Base-by-base conservation (phyloP, 2,888 invertebrate species). In the Synergus umbraculus region DNA sequence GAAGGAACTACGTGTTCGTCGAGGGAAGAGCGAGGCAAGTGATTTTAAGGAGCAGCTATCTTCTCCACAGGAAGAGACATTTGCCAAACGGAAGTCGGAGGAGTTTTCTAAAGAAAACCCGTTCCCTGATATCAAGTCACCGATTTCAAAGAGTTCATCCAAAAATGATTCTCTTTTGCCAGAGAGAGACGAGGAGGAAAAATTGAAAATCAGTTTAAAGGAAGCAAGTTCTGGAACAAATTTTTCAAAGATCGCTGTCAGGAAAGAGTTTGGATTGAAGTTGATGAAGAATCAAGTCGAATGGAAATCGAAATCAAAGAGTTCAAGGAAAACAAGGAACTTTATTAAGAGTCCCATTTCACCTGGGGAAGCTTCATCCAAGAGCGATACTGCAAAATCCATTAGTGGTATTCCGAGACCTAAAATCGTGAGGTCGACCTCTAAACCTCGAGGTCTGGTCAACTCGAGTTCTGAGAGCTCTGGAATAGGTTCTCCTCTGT, bases 381-480 rank as follows among this genome's bases (percentile, higher is more conserved):
- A 66, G 18, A 15, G n/a, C 41, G 2, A 73, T 8, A 22, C 18
- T 46, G 73, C 10, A 58, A 79, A 81, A 60, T 78, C 66, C 4
- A 80, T 69, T 41, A 90, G 87, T 79, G 82, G 87, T 54, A 90
- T 90, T 76, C 90, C 90, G 0, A 87, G 83, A 78, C 82, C 82
- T 0, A 89, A 80, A 78, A 78, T 84, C 54, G 81, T 81, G 9
- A 78, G 79, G 63, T 85, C 85, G 7, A 82, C 76, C 8, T 85
- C 86, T 9, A 46, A 49, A 69, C 37, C 78, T 46, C 83, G 85
- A 18, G 86, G 87, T 12, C 64, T 90, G 37, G 89, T 87, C 67
- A 90, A 88, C 81, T 90, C 90, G 5, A 90, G 90, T 58, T 90
- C 90, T 2, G 90, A 90, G 77, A 90, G 90, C 81, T 90, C 90